Base-by-base conservation (phyloP, 2,797 vertebrate species). In the Labroides dimidiatus region DNA sequence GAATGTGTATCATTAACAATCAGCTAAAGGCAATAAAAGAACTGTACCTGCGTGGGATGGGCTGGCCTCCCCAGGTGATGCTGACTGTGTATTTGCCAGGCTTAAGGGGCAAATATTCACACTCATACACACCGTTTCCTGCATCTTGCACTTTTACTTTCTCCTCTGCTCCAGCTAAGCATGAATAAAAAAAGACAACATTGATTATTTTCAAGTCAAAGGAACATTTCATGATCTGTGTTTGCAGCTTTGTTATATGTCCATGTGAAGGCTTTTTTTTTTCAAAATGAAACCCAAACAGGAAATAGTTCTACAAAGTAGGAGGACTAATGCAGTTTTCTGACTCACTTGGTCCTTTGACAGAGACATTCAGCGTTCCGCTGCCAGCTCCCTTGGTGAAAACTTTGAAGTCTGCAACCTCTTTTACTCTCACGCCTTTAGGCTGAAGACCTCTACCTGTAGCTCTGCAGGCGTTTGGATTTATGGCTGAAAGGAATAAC, bases 301-400 rank as follows among this genome's bases (percentile, higher is more conserved):
- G 42, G 9, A 73, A 79, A 76, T 64, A n/a, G 49, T 72, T 58
- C 30, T 44, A 60, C 80, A 77, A 47, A 72, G 50, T 53, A 43
- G 2, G 30, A 77, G 43, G 57, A 53, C 30, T 51, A 62, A 69
- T 65, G 67, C 61, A 75, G 68, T 48, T 69, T 80, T 72, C 70
- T 87, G 79, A 93, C 96, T 94, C 88, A 99, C 97, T 95, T 64
- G 97, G 97, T 51, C 96, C 96, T 93, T 96, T 98, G 81, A 99
- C 90, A 0, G 92, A 90, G 75, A 99, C 96, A 56, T 94, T 95
- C 66, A 99, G 94, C 16, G 96, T 95, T 30, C 97, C 97, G 0
- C 92, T 98, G 92, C 97, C 97, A 0, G 97, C 97, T 23, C 96
- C 97, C 89, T 97, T 97, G 49, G 97, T 98, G 89, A 95, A 95